Evolutionary conservation across 2,797 vertebrate species (phyloP), one percentile per base, ranked within the genome.

Genomic region (Syngnathus acus): DNA sequence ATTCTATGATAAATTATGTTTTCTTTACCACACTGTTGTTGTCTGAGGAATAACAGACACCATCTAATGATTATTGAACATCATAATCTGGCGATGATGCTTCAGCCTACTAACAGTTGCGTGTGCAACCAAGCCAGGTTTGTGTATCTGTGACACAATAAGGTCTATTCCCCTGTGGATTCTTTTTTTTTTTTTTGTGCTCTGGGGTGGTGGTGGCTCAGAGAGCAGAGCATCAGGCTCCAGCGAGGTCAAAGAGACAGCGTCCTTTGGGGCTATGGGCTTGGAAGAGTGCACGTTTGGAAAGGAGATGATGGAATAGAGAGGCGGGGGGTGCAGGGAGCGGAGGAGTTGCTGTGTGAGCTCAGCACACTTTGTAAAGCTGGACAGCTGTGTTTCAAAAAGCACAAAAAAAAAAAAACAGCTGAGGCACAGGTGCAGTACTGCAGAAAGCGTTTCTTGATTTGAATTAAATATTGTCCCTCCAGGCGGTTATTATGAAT

Each of bases 361-460:
- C 42, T 43, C 60, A 45, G 40, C 42, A 26, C 60, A 43, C 60
- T 45, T 62, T 62, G 42, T 45, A 45, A 61, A 42, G 59, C 59
- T 43, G 59, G 42, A 62, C 60, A 45, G n/a, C 59, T 43, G 59
- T n/a, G 19, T 62, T 62, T 62, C 9, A 23, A 43, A 62, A 43
- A 23, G 60, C 60, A 14, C 9, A 14, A 26, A 37, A 21, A 40
- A 3, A 10, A 43, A 14, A 45, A 57, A 21, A 40, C 3, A 6
- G 7, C 21, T 26, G 60, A 45, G 45, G 60, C 60, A 62, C 40
- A 62, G 60, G 60, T 43, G 60, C 60, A 43, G 39, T 6, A n/a
- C 60, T 62, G 60, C 60, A 45, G 60, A 26, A 62, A 62, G 13
- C 19, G 2, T 26, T 26, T 3, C 42, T 43, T 45, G 40, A 43